Conservation (phyloP, 2,888 invertebrate genomes). For the Chrysina gloriosa region DNA sequence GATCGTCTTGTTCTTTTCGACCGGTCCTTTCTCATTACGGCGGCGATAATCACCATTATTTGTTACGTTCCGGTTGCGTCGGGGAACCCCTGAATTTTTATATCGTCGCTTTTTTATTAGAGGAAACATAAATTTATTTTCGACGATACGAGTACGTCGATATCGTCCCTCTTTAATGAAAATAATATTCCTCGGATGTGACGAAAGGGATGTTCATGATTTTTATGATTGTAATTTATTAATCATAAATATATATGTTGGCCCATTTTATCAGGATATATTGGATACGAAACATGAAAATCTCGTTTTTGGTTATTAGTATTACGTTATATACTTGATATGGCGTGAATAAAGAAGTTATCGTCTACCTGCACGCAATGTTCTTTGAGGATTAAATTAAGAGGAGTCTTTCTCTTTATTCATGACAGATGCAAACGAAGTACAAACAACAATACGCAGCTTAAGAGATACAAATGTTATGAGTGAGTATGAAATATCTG, state of each 20-base stretch:
- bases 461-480: too few relatives aligned
- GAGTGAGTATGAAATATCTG: too few relatives aligned
- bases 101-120: slow-evolving; percentile 12
- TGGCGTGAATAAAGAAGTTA: too few relatives aligned
- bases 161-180: not conserved
- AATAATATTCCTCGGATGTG: not conserved
- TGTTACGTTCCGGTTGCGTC: slow-evolving; percentile 1
- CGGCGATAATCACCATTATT: not conserved
- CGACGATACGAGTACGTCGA: slow-evolving; percentile 2
- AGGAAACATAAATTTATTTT: slow-evolving; percentile 18
- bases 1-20: not conserved
- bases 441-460: too few relatives aligned
- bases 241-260: not conserved
- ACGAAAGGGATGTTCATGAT: not conserved
- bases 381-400: too few relatives aligned
- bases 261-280: not conserved
- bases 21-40: not conserved
- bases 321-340: too few relatives aligned
- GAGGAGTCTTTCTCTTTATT: too few relatives aligned
- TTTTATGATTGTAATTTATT: not conserved
- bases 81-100: slow-evolving; percentile 1
- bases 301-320: too few relatives aligned
- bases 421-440: too few relatives aligned
- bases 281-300: too few relatives aligned
- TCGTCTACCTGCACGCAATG: too few relatives aligned